Evolutionary conservation across 1,140 invertebrate species (phyloP).

Genomic region (Xylocopa sonorina): DNA sequence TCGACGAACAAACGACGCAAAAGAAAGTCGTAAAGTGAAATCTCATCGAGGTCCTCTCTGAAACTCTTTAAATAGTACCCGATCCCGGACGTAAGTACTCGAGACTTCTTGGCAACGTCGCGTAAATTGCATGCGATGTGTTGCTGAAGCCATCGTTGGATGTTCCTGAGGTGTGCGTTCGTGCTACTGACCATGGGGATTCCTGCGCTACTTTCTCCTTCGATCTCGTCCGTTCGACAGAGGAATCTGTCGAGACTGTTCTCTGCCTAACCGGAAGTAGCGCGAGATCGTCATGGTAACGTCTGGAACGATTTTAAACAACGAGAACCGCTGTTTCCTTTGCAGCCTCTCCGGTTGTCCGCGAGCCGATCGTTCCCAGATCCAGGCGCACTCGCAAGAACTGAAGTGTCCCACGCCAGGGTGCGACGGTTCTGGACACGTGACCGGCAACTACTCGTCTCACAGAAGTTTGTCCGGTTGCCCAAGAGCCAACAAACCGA

Average conservation of each 20-base stretch:
- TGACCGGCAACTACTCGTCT: constrained; percentile 93
- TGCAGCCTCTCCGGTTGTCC: constrained; percentile 89
- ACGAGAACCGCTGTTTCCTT: constrained; percentile 50
- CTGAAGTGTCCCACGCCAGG: constrained; percentile 96
- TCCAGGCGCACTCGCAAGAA: constrained; percentile 90
- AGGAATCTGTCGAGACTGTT: not conserved
- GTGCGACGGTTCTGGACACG: constrained; percentile 93
- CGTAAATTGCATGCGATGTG: constrained; percentile 72
- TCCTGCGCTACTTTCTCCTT: constrained; percentile 38
- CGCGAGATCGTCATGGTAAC: constrained; percentile 62
- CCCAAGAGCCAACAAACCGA: constrained; percentile 94
- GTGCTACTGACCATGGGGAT: constrained; percentile 64
- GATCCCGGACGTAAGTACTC: constrained; percentile 55
- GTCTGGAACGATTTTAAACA: constrained; percentile 34
- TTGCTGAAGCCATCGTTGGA: constrained; percentile 69
- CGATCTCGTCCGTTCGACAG: not conserved
- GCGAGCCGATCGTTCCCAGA: constrained; percentile 88
- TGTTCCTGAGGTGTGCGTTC: constrained; percentile 73
- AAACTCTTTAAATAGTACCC: not conserved
- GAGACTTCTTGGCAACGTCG: constrained; percentile 71
- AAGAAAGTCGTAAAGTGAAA: not conserved
- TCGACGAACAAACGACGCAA: not conserved
- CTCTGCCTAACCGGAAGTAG: constrained; percentile 8
- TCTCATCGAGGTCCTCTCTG: constrained; percentile 50
- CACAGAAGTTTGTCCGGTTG: constrained; percentile 93